phyloP scores from a whole-genome alignment of 37 sponge, comb jelly and placozoan genomes.

The Cliona cf. orientalis region DNA sequence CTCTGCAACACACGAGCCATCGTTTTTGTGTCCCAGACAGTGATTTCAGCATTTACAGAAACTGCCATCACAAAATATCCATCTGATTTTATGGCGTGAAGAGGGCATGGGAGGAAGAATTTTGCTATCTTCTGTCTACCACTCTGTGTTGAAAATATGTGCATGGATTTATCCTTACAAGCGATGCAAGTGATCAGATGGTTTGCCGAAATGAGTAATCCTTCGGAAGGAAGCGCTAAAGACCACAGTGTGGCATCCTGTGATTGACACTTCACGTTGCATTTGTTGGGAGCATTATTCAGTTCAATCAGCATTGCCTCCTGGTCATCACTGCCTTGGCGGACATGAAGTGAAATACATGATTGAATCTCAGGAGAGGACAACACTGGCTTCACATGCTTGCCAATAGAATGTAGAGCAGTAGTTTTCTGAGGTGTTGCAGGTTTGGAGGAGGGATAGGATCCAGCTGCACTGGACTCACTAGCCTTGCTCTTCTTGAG shows the following conservation, averaged over 20 bases:
- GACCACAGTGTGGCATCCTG: conserved; percentile 44
- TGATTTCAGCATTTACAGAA: conserved; percentile 15
- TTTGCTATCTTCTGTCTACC: conserved; percentile 47
- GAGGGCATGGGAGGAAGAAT: conserved; percentile 28
- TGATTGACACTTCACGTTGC: no score
- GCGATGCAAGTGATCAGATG: conserved; percentile 37
- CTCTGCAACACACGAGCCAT: conserved; percentile 5
- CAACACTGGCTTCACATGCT: conserved; percentile 4
- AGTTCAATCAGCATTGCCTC: neutral
- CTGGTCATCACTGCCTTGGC: neutral
- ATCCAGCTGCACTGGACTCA: neutral
- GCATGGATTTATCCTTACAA: conserved; percentile 44
- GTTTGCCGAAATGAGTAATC: conserved; percentile 47
- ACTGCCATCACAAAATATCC: conserved; percentile 29
- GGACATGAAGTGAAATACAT: conserved; percentile 12
- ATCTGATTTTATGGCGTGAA: conserved; percentile 13
- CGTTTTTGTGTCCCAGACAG: conserved; percentile 52
- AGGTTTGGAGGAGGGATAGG: conserved; percentile 4
- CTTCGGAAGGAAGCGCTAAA: conserved; percentile 13
- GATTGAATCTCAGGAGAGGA: conserved; percentile 17
- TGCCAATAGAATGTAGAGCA: neutral
- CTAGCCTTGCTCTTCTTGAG: conserved; percentile 7
- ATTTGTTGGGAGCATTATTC: no score
- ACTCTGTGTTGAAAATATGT: conserved; percentile 46
- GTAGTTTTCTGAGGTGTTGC: conserved; percentile 28